Conservation (phyloP, 2,888 invertebrate species). For the Lottia scabra region DNA sequence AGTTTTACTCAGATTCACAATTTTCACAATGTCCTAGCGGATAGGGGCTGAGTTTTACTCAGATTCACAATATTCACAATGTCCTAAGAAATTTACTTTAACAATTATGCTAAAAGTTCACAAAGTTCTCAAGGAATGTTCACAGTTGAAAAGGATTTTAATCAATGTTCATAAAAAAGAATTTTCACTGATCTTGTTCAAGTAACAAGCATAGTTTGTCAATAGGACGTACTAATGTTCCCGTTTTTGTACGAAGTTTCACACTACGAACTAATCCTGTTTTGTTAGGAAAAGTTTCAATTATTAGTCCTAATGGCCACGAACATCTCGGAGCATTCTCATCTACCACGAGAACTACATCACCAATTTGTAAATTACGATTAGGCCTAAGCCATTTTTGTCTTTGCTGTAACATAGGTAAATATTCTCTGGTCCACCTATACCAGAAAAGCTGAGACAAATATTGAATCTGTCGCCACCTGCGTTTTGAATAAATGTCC, state of each 20-base stretch:
- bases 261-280: slow-evolving; percentile 11
- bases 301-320: slow-evolving; percentile 14
- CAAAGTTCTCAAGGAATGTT: too few species aligned
- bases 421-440: slow-evolving; percentile 15
- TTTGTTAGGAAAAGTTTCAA: slow-evolving; percentile 7
- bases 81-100: too few species aligned
- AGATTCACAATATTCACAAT: too few species aligned
- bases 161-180: neutral
- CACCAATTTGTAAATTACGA: slow-evolving; percentile 1
- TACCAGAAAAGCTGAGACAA: slow-evolving; percentile 14
- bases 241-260: neutral
- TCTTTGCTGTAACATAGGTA: slow-evolving; percentile 16
- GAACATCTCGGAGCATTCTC: slow-evolving; percentile 8
- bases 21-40: too few species aligned
- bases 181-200: neutral
- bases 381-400: too few species aligned
- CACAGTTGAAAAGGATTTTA: neutral
- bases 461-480: slow-evolving; percentile 16
- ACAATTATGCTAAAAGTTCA: too few species aligned
- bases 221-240: slow-evolving; percentile 1
- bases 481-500: slow-evolving; percentile 10
- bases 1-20: too few species aligned
- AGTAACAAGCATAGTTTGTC: neutral
- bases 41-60: too few species aligned
- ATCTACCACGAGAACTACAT: slow-evolving; percentile 18